Percentiles rank a stretch among this genome's conserved stretches.
phyloP scores from a whole-genome alignment of 2,888 invertebrate species.

The Netelia fuscicornis region DNA sequence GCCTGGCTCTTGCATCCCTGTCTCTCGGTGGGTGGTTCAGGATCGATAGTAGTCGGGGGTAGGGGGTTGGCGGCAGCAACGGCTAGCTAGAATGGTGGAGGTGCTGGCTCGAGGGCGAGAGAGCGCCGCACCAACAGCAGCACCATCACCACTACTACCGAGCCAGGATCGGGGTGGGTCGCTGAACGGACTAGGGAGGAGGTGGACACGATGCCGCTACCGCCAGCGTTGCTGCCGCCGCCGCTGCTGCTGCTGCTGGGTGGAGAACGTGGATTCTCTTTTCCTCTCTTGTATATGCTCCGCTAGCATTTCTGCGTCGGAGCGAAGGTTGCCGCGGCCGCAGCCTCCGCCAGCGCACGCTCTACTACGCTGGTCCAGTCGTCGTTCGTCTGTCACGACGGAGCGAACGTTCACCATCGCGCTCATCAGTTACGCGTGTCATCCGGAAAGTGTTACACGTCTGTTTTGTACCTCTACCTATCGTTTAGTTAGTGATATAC shows the following conservation, averaged over 20 bases:
- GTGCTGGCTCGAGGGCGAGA: constrained; percentile 56
- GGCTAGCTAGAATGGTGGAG: constrained; percentile 62
- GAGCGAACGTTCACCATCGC: constrained; percentile 51
- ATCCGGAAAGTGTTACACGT: constrained; percentile 63
- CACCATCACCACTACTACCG: constrained; percentile 65
- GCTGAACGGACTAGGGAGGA: constrained; percentile 57
- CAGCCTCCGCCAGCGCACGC: constrained; percentile 74
- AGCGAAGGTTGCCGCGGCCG: constrained; percentile 73
- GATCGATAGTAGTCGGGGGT: constrained; percentile 66
- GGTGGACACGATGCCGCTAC: constrained; percentile 61
- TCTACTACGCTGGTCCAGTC: constrained; percentile 71
- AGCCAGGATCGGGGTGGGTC: constrained; percentile 66
- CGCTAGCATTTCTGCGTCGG: constrained; percentile 73
- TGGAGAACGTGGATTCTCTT: constrained; percentile 53
- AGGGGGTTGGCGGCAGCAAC: constrained; percentile 61
- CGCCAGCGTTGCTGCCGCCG: constrained; percentile 16
- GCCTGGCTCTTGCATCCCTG: constrained; percentile 55
- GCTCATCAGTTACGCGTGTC: constrained; percentile 57
- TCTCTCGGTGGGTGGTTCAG: constrained; percentile 56
- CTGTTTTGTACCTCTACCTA: constrained; percentile 75
- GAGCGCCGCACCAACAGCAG: constrained; percentile 68
- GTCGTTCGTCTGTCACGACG: constrained; percentile 64
- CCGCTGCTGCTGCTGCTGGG: constrained; percentile 47
- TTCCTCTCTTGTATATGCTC: constrained; percentile 16
- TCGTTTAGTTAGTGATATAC: constrained; percentile 58